Conservation (phyloP, 64 coral and sea anemone genomes). For the Actinia tenebrosa region DNA sequence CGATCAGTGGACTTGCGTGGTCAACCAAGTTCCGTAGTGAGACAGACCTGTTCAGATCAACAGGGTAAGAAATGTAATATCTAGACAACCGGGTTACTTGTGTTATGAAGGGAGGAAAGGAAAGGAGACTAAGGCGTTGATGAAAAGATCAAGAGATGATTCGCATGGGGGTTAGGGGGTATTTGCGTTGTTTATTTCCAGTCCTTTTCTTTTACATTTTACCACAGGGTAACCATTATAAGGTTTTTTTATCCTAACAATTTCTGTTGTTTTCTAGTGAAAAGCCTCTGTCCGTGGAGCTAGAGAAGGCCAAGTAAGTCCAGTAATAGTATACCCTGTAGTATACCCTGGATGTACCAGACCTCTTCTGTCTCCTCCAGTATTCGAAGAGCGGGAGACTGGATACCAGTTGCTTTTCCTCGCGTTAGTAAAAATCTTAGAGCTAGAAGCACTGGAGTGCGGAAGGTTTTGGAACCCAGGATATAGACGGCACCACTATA, state of each 20-base stretch:
- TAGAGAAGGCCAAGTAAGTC: slow-evolving; percentile 88
- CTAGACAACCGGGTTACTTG: not conserved
- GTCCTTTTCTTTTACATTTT: not conserved
- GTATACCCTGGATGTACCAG: no score
- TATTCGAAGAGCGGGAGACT: no score
- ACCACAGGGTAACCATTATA: not conserved
- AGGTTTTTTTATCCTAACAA: not conserved
- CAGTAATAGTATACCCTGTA: not conserved
- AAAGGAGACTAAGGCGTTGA: not conserved
- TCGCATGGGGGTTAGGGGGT: not conserved
- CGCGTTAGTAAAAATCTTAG: no score
- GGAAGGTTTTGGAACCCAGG: no score
- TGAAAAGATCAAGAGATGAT: not conserved
- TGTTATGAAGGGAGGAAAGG: not conserved
- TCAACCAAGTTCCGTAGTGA: slow-evolving; percentile 93
- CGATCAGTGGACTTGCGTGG: slow-evolving; percentile 45
- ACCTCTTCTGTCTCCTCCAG: not conserved
- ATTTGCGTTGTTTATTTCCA: not conserved
- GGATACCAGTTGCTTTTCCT: no score
- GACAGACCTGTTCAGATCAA: slow-evolving; percentile 72
- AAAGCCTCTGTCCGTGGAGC: slow-evolving; percentile 54
- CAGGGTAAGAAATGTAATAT: slow-evolving; percentile 17
- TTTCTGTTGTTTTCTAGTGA: slow-evolving; percentile 51
- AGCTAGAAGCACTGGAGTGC: no score
- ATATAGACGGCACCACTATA: no score